A percentile compares a stretch with the other conserved stretches of the same genome.
These are phyloP conservation scores for Cricetomys ansorgei DNA, from an alignment of 2,113 vertebrate genomes.

Conservation along the genomic window DNA sequence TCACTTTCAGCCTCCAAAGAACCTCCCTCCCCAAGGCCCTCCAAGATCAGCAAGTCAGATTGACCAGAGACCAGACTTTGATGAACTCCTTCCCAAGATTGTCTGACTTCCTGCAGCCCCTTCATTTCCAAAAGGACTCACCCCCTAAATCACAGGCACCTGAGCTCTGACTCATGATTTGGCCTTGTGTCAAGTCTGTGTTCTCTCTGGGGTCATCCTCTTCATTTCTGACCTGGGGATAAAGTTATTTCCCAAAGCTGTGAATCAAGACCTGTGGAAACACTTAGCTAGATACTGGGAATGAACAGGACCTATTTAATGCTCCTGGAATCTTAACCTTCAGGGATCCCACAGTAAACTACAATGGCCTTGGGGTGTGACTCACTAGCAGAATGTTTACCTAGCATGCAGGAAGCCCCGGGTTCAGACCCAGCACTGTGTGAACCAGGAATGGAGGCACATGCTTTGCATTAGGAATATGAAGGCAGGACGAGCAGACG, in stretches of 20 bases:
- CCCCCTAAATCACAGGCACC: neutral
- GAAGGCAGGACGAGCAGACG: neutral
- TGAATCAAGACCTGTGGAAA: neutral
- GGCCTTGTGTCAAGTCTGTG: accelerated
- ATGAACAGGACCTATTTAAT: neutral
- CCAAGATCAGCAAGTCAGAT: no score
- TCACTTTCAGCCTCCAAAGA: neutral
- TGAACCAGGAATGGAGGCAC: neutral
- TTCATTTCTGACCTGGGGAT: neutral
- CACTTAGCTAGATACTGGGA: neutral
- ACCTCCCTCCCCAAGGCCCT: neutral
- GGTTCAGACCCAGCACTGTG: neutral
- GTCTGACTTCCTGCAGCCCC: neutral
- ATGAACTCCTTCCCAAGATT: neutral
- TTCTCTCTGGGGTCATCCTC: neutral
- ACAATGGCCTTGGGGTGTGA: neutral
- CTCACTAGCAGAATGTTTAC: no score
- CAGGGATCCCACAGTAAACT: neutral
- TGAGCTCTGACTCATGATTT: neutral
- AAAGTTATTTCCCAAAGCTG: neutral
- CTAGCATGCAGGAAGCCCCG: neutral
- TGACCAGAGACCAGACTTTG: neutral
- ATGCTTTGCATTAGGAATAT: neutral
- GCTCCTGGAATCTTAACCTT: neutral
- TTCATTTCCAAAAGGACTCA: neutral